These are phyloP conservation scores for Phrynocephalus versicolor DNA, from an alignment of 2,113 vertebrate genomes.

Conservation along the genomic window DNA sequence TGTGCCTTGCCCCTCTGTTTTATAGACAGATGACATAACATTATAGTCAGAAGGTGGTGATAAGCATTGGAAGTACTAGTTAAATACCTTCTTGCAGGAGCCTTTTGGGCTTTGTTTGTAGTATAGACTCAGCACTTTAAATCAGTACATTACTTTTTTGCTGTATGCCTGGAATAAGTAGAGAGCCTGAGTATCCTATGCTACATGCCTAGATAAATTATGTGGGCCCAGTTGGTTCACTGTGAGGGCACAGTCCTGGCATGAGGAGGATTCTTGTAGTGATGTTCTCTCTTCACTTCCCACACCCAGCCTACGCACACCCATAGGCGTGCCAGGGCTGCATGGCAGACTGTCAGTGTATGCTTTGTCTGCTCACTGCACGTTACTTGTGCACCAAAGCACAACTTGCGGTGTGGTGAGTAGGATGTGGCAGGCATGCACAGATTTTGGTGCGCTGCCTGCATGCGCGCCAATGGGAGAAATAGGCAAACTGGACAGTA, in stretches of 20 bases:
- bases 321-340: neutral
- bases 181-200: neutral
- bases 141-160: constrained; percentile 8
- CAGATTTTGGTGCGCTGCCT: neutral
- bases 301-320: neutral
- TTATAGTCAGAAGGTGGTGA: neutral
- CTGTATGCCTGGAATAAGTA: constrained; percentile 29
- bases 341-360: neutral
- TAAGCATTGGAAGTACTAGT: neutral
- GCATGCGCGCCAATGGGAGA: neutral
- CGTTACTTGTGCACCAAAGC: neutral
- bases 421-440: neutral
- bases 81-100: constrained; percentile 1
- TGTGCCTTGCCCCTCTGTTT: neutral
- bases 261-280: neutral
- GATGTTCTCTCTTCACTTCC: neutral
- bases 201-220: neutral
- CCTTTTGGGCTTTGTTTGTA: constrained; percentile 1
- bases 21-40: neutral
- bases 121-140: constrained; percentile 10
- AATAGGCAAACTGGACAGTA: neutral
- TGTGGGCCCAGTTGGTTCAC: neutral
- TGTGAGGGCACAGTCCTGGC: neutral
- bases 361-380: neutral
- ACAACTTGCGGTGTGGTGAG: neutral